A percentile compares a stretch with the other conserved stretches of the same genome.
These are phyloP conservation scores for rabbit (Oryctolagus cuniculus) DNA, from an alignment of 2,113 vertebrate genomes.

Conservation along the genomic window mOryCun1.1 NC_091439.1:127905001-127905500, in stretches of 20 bases:
- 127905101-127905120: conserved; percentile 91
- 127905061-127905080: conserved; percentile 44
- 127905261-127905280: conserved; percentile 97
- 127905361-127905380: conserved; percentile 24
- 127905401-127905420: neutral
- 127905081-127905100: neutral
- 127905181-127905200: conserved; percentile 96
- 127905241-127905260: conserved; percentile 96
- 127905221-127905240: conserved; percentile 94
- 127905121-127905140: conserved; percentile 98
- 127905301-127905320: conserved; percentile 96
- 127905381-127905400: neutral
- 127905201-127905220: conserved; percentile 95
- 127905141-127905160: conserved; percentile 98
- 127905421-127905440: neutral
- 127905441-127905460: neutral
- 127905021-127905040: neutral
- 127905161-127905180: conserved; percentile 93
- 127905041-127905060: neutral
- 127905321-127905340: conserved; percentile 95
- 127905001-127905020: neutral
- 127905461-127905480: neutral
- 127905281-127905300: conserved; percentile 98
- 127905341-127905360: conserved; percentile 59
- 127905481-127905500: neutral